Evolutionary conservation across 1,140 invertebrate species (phyloP), one percentile per base, ranked within the genome.

Genomic region (Saccostrea cuccullata): DNA sequence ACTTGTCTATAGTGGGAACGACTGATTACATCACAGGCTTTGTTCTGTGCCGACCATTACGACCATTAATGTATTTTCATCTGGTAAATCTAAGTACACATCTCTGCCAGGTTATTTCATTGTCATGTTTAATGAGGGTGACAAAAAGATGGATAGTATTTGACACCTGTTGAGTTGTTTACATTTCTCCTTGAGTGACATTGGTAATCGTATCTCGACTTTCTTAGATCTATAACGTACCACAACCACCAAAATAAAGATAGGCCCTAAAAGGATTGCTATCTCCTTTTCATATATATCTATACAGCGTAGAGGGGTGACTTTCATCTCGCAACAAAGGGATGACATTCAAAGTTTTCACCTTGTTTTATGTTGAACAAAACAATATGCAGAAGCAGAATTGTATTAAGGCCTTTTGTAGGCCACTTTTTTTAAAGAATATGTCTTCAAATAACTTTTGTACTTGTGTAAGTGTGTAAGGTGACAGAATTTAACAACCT

Each of bases 131-230:
- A 64, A 30, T 77, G 70, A 77, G 17, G 30, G 15, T 26, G 26
- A 77, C 70, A 77, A 77, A 30, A 26, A 77, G 70, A 77, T 77
- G 70, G 70, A 77, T 77, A 77, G 30, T 36, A 77, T 77, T 77
- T 77, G 70, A 77, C 70, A 77, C 70, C 70, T 77, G 70, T 23
- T 77, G 26, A 77, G 36, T 55, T 55, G 55, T 84, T 84, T 84
- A 56, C 82, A 84, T 55, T 84, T 84, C 82, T 84, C 82, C 82
- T 84, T 84, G 82, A 84, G 20, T 84, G 82, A 55, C 82, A 84
- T 84, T 84, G 82, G 82, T 55, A 84, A 84, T 84, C 55, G n/a
- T 55, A 55, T 84, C 82, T 84, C 55, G 82, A 84, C 82, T n/a
- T 83, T 55, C 23, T 77, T 47, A 47, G 47, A 47, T 77, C 30